Evolutionary conservation across 2,797 vertebrate species (phyloP).

Genomic region (Amphiprion clarkii): DNA sequence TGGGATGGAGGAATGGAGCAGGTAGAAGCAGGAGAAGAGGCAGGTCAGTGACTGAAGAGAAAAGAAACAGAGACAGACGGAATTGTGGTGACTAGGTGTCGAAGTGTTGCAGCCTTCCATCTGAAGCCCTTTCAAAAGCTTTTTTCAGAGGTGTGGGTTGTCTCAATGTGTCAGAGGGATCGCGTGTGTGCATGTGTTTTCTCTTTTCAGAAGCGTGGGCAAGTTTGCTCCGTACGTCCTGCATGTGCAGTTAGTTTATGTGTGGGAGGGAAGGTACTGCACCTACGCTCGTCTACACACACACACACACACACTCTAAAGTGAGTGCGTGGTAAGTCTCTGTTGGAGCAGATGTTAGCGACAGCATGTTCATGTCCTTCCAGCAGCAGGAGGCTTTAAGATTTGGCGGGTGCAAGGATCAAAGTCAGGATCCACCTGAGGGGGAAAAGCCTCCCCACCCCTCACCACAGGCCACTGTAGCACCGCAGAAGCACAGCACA

Average conservation of each 20-base stretch:
- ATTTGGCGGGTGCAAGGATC: conserved; percentile 66
- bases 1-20: conserved; percentile 40
- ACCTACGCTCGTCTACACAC: conserved; percentile 41
- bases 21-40: conserved; percentile 40
- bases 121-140: conserved; percentile 46
- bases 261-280: conserved; percentile 26
- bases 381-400: conserved; percentile 55
- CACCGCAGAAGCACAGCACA: conserved; percentile 32
- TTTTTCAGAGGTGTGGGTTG: conserved; percentile 64
- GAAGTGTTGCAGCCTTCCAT: conserved; percentile 40
- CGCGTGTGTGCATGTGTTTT: conserved; percentile 48
- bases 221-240: conserved; percentile 47
- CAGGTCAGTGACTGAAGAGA: conserved; percentile 24
- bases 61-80: conserved; percentile 28
- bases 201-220: conserved; percentile 56
- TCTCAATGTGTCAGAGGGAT: conserved; percentile 63
- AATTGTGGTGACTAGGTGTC: conserved; percentile 46
- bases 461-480: conserved; percentile 56
- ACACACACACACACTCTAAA: conserved; percentile 5
- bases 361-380: conserved; percentile 50
- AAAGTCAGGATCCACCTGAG: conserved; percentile 73
- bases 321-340: conserved; percentile 29
- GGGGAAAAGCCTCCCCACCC: conserved; percentile 20
- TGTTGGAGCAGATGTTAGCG: conserved; percentile 68
- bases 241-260: conserved; percentile 21